Percentiles rank a stretch among this genome's conserved stretches.
phyloP scores from a whole-genome alignment of 2,888 invertebrate species.

The Oasisia sp. region DNA sequence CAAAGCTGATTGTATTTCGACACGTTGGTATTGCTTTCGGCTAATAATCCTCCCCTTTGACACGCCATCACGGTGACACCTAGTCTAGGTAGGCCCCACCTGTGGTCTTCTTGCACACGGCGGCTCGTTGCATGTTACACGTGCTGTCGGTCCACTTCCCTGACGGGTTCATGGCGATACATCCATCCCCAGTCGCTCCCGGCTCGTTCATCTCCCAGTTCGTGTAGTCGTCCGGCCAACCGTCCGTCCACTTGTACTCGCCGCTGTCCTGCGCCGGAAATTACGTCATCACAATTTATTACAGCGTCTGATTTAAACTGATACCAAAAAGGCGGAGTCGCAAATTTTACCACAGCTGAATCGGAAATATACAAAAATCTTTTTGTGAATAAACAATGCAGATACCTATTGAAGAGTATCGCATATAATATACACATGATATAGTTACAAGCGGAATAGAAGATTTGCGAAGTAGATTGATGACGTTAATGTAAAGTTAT shows the following conservation, averaged over 20 bases:
- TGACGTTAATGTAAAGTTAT: too few relatives aligned
- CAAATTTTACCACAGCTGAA: too few relatives aligned
- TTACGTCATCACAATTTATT: neutral
- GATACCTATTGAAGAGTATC: too few relatives aligned
- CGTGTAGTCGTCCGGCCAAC: constrained; percentile 30
- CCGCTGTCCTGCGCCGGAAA: neutral
- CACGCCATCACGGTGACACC: neutral
- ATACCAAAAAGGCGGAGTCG: neutral
- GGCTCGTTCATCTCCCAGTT: constrained; percentile 32
- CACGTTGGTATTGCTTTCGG: neutral
- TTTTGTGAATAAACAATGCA: too few relatives aligned
- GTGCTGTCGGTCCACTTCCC: constrained; percentile 30
- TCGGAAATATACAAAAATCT: too few relatives aligned
- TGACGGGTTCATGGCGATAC: constrained; percentile 28
- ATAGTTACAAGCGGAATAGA: too few relatives aligned
- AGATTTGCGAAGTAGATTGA: too few relatives aligned
- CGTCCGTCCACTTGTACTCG: constrained; percentile 31
- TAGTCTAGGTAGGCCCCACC: neutral
- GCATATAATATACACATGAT: too few relatives aligned
- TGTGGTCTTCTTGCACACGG: neutral
- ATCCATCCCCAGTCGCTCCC: constrained; percentile 28
- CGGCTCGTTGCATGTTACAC: constrained; percentile 5
- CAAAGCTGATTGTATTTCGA: neutral
- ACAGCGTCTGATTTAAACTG: neutral
- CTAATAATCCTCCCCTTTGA: neutral